Evolutionary conservation across 92 coral and sea anemone genomes (phyloP).

Genomic region (Epizoanthus stellaris): DNA sequence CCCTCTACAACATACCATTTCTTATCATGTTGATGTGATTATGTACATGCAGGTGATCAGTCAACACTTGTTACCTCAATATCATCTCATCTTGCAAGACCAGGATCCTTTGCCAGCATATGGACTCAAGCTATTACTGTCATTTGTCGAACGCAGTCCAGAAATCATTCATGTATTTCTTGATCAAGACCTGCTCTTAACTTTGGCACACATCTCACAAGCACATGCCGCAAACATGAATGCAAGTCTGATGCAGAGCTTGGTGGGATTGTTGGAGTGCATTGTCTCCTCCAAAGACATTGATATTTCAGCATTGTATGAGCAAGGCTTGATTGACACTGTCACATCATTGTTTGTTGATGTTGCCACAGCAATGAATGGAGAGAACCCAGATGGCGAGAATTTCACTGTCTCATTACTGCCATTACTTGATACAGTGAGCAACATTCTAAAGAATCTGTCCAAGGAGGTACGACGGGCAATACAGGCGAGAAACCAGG

Average conservation of each 20-base stretch:
- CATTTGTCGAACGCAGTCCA: slow-evolving; percentile 91
- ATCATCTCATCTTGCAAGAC: slow-evolving; percentile 92
- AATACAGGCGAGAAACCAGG: slow-evolving; percentile 84
- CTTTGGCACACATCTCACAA: slow-evolving; percentile 78
- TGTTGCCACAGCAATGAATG: slow-evolving; percentile 63
- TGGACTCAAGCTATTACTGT: slow-evolving; percentile 87
- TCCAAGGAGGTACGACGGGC: slow-evolving; percentile 98
- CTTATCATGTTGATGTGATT: background rate
- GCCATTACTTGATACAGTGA: slow-evolving; percentile 84
- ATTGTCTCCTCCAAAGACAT: slow-evolving; percentile 71
- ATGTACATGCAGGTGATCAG: slow-evolving; percentile 74
- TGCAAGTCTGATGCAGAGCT: slow-evolving; percentile 71
- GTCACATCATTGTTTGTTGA: slow-evolving; percentile 87
- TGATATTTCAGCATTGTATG: slow-evolving; percentile 78
- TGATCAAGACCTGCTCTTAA: slow-evolving; percentile 77
- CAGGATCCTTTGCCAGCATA: slow-evolving; percentile 98
- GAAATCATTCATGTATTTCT: slow-evolving; percentile 72
- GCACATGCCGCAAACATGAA: slow-evolving; percentile 76
- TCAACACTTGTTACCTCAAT: slow-evolving; percentile 84
- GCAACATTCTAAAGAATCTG: slow-evolving; percentile 78
- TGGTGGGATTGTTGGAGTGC: slow-evolving; percentile 83
- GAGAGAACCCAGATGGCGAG: slow-evolving; percentile 54
- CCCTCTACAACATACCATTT: background rate
- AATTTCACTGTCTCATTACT: slow-evolving; percentile 59
- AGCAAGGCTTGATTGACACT: slow-evolving; percentile 93